phyloP scores from a whole-genome alignment of 2,888 invertebrate genomes.

The Biston betularia region DNA sequence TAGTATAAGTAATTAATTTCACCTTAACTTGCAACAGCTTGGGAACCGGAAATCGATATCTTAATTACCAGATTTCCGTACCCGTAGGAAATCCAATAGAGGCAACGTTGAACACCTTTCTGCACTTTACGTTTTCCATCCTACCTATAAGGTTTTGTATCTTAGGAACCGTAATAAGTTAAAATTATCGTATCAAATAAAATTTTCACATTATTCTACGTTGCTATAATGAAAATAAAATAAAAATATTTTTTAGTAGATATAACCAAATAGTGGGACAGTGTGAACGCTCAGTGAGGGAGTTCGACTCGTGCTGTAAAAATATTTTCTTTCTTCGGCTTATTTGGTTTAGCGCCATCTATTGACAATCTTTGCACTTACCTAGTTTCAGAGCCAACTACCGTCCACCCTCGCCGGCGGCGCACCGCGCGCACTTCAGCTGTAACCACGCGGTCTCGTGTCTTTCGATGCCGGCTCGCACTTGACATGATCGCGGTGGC shows the following conservation, averaged over 20 bases:
- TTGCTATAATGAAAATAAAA: no score
- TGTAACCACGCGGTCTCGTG: slow-evolving; percentile 75
- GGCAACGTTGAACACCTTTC: no score
- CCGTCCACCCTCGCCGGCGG: slow-evolving; percentile 91
- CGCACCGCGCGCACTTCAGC: slow-evolving; percentile 82
- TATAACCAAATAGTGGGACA: no score
- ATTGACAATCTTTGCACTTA: slow-evolving; percentile 65
- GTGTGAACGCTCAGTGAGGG: no score
- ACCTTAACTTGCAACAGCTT: not conserved
- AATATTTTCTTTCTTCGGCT: not conserved
- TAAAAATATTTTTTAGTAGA: no score
- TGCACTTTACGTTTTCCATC: no score
- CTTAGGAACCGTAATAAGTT: no score
- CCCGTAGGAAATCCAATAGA: no score
- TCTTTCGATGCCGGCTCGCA: slow-evolving; percentile 70
- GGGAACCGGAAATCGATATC: not conserved
- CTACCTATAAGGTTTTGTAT: no score
- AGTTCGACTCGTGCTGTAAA: not conserved
- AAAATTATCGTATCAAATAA: no score
- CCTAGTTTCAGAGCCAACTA: slow-evolving; percentile 91
- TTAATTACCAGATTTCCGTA: no score
- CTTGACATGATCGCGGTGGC: slow-evolving; percentile 60
- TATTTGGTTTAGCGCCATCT: slow-evolving; percentile 66
- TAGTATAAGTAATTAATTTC: not conserved
- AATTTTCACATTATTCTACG: no score